Percentiles rank a stretch among this genome's conserved stretches.
Conservation (phyloP, 2,113 vertebrate species). For the Ifrita kowaldi region DNA sequence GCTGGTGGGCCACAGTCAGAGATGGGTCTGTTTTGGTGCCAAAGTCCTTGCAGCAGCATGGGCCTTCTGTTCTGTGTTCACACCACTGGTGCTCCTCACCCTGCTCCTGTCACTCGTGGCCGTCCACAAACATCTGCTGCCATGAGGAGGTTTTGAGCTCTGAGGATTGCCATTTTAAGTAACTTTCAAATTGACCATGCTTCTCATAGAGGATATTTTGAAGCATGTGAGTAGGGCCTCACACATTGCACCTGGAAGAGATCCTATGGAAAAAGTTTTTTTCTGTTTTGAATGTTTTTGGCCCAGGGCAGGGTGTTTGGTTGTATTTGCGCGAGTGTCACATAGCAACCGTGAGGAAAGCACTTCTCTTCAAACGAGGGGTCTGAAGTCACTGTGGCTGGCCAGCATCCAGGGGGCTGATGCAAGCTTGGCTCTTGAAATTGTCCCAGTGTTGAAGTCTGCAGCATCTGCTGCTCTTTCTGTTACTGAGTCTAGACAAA, state of each 20-base stretch:
- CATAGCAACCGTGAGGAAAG: constrained; percentile 14
- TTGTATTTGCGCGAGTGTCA: neutral
- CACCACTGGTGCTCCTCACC: neutral
- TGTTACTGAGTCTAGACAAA: neutral
- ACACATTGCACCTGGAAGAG: neutral
- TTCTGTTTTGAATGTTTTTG: neutral
- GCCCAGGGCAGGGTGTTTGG: neutral
- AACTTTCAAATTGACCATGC: neutral
- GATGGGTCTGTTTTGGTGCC: neutral
- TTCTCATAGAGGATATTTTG: neutral
- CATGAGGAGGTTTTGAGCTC: neutral
- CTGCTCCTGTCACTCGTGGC: neutral
- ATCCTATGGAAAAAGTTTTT: neutral
- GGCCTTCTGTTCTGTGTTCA: neutral
- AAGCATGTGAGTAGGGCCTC: neutral
- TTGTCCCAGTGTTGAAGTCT: neutral
- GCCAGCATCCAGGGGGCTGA: neutral
- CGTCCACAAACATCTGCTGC: neutral
- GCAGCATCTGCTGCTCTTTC: neutral
- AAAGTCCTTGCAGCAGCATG: neutral
- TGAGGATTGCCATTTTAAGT: neutral
- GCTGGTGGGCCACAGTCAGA: neutral
- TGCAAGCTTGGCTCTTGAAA: neutral
- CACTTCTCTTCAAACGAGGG: neutral
- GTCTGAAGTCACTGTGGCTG: neutral